Conservation (phyloP, 2,888 invertebrate species). For the Xanthia togata region DNA sequence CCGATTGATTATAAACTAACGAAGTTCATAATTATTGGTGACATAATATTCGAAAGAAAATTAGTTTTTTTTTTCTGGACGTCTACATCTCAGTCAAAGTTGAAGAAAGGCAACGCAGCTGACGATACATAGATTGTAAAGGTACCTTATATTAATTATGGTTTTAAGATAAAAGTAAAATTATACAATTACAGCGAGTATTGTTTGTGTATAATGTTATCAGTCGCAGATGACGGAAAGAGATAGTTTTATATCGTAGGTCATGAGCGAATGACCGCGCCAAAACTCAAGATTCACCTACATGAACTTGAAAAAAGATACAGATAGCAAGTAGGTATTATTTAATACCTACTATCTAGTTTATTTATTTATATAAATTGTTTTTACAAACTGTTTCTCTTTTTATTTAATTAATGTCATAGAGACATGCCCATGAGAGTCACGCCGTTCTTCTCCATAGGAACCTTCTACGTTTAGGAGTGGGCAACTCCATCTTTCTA, state of each 20-base stretch:
- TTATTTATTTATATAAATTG: background rate
- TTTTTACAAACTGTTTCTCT: background rate
- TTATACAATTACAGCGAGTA: constrained; percentile 1
- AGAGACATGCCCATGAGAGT: no score
- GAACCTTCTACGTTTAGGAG: no score
- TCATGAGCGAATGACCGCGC: constrained; percentile 34
- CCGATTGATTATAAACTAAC: no score
- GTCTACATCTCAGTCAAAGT: no score
- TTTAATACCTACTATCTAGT: background rate
- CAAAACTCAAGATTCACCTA: background rate
- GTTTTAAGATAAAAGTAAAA: background rate
- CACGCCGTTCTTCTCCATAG: no score
- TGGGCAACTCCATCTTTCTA: no score
- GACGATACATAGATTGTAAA: background rate
- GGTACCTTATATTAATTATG: background rate
- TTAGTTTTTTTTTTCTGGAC: background rate
- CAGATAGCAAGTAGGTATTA: background rate
- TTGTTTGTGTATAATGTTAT: constrained; percentile 34
- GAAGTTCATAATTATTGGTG: no score
- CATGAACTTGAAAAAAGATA: constrained; percentile 30
- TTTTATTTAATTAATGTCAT: no score
- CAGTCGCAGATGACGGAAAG: constrained; percentile 27
- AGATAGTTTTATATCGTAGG: constrained; percentile 34
- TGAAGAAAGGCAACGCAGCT: background rate
- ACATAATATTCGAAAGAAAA: background rate